Base-by-base conservation (phyloP, 2,888 invertebrate genomes). In the Aporophyla lueneburgensis region DNA sequence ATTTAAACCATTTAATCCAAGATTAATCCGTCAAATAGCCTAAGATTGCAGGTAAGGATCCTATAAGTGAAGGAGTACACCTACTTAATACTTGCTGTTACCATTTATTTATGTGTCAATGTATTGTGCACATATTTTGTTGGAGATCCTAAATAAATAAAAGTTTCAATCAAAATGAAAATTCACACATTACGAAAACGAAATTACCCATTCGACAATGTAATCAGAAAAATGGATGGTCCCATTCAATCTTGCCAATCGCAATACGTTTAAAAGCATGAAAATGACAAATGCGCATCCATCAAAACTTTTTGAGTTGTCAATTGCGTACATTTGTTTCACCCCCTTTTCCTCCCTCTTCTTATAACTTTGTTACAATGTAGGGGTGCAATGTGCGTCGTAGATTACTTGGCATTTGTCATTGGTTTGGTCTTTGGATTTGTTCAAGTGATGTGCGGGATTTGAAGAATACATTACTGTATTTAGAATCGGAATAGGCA, bases 281-380 rank as follows among this genome's bases (percentile, higher is more conserved):
- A 53, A 10, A 24, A 67, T 88, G 86, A 87, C 62, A 75, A 87
- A 87, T 85, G 67, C 66, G 56, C 53, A 71, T 81, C 79, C 66
- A 87, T 87, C 83, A 76, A 75, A 87, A 87, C 83, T 87, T 87
- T 75, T 70, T 72, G 65, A 79, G 81, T 81, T 87, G 80, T 87
- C 87, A 87, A 86, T 89, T 77, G 86, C 81, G 76, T 66, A 76
- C 86, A 87, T 89, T 87, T 86, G 73, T 87, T 76, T 76, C 72
- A 56, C 7, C 43, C n/a, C 71, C 80, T 27, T 66, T 82, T 43
- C 40, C 40, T 19, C 76, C 53, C 74, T 73, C 67, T 61, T 71
- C 58, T 82, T 73, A 78, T 78, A 87, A 87, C 71, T 89, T 86
- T 80, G 80, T 79, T 72, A 80, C 81, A 82, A 75, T 69, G 76